Conservation (phyloP, 2,888 invertebrate species). For the Oxystoma pomonae region DNA sequence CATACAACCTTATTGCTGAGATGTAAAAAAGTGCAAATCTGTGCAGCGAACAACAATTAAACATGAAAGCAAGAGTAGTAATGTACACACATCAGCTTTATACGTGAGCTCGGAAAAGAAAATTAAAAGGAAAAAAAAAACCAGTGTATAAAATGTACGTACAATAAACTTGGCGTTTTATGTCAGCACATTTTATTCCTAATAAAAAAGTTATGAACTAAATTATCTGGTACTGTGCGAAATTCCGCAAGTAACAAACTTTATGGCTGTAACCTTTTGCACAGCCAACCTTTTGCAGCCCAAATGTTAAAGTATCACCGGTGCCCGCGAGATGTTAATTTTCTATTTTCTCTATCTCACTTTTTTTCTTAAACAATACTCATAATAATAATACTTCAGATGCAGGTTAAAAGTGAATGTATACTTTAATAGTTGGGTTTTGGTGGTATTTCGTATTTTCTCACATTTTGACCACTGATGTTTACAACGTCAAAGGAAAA, state of each 20-base stretch:
- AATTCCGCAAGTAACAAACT: not conserved
- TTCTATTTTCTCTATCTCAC: not conserved
- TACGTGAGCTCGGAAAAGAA: not conserved
- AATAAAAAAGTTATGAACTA: no score
- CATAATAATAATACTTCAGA: not conserved
- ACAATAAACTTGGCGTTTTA: no score
- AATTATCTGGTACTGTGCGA: not conserved
- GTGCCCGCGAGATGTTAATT: not conserved
- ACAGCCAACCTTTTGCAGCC: no score
- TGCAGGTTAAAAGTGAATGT: conserved; percentile 27
- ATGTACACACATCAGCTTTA: not conserved
- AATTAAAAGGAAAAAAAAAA: no score
- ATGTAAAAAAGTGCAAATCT: not conserved
- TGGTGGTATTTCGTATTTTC: not conserved
- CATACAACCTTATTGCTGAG: not conserved
- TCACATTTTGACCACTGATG: not conserved
- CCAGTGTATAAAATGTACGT: no score
- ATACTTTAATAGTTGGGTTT: not conserved
- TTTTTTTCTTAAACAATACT: not conserved
- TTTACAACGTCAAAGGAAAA: not conserved
- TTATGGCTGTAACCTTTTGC: no score
- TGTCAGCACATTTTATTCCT: no score
- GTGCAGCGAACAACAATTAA: not conserved
- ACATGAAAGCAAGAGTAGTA: not conserved
- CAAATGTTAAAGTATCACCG: not conserved